Percentiles rank a stretch among this genome's conserved stretches.
Evolutionary conservation across 2,797 vertebrate species (phyloP).

Genomic region (Tamandua tetradactyla): DNA sequence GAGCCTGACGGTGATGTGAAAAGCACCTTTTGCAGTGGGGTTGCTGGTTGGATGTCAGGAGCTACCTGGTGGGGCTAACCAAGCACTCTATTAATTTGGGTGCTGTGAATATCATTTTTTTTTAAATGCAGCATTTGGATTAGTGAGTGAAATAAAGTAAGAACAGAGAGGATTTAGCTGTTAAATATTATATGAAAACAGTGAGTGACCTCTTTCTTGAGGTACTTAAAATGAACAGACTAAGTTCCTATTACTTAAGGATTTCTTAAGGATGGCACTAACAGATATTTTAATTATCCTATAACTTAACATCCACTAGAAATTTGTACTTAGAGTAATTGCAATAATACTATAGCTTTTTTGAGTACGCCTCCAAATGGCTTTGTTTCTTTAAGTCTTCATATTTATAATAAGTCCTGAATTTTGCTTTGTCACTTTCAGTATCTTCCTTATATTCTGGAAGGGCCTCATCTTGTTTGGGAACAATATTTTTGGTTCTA

Average conservation of each 20-base stretch:
- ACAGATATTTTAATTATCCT: background rate
- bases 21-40: background rate
- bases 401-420: slow-evolving; percentile 2
- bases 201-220: slow-evolving; percentile 15
- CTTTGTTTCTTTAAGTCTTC: background rate
- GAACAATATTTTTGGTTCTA: background rate
- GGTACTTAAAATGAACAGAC: background rate
- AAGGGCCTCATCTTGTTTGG: background rate
- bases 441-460: background rate
- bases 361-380: background rate
- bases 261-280: slow-evolving; percentile 28
- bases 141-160: background rate
- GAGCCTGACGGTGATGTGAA: slow-evolving; percentile 49
- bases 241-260: slow-evolving; percentile 1
- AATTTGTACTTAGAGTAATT: background rate
- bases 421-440: slow-evolving; percentile 41
- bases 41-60: accelerated
- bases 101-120: slow-evolving; percentile 16
- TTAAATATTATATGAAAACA: slow-evolving; percentile 7
- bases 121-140: background rate
- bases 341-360: background rate
- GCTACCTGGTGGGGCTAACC: background rate
- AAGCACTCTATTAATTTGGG: background rate
- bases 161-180: background rate
- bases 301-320: slow-evolving; percentile 11